Conservation (phyloP, 30 jellyfish, hydroid and myxozoan species). For the Cassiopea xamachana region DNA sequence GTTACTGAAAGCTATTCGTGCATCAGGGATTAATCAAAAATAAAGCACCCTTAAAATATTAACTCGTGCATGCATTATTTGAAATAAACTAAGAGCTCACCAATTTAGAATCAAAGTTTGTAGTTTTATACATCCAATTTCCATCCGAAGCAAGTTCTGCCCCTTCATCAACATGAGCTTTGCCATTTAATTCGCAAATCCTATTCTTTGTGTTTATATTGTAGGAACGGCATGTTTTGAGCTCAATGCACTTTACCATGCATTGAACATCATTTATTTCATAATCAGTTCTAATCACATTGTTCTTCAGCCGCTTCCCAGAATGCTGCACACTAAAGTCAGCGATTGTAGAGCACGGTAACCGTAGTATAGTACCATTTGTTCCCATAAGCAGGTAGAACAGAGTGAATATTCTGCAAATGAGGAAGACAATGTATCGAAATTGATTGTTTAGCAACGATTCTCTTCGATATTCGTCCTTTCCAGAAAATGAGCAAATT, state of each 20-base stretch:
- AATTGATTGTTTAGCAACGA: too few relatives aligned
- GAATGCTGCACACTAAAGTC: neutral
- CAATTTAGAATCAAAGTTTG: conserved; percentile 14
- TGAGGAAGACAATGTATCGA: too few relatives aligned
- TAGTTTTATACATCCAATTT: conserved; percentile 46
- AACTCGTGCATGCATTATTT: too few relatives aligned
- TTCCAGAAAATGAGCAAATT: too few relatives aligned
- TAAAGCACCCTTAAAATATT: too few relatives aligned
- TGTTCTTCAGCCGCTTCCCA: conserved; percentile 1
- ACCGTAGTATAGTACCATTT: neutral
- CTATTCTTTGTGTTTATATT: neutral
- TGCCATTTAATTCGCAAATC: conserved; percentile 31
- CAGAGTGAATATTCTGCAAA: too few relatives aligned
- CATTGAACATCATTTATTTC: conserved; percentile 15
- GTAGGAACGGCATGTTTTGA: conserved; percentile 40
- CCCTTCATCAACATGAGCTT: conserved; percentile 23
- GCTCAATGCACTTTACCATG: conserved; percentile 31
- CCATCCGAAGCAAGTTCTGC: conserved; percentile 5
- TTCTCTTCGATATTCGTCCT: too few relatives aligned
- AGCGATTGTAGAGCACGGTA: neutral
- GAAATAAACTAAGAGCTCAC: conserved; percentile 3
- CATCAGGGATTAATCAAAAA: neutral
- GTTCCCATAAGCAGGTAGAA: too few relatives aligned
- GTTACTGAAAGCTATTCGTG: neutral
- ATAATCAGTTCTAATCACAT: neutral